These are phyloP conservation scores for Scyliorhinus canicula DNA, from an alignment of 2,797 vertebrate species.

Conservation along the genomic window DNA sequence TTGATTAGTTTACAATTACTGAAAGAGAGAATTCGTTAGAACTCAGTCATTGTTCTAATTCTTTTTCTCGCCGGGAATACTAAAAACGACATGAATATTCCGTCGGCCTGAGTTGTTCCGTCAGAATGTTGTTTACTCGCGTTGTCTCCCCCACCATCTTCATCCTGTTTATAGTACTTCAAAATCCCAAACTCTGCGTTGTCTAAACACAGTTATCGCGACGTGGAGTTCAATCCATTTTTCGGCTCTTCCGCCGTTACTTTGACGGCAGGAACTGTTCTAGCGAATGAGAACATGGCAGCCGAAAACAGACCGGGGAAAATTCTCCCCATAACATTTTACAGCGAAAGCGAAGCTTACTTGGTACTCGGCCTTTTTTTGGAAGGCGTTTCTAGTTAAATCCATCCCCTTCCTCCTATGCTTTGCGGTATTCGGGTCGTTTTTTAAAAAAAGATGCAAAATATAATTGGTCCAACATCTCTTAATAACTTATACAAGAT, in stretches of 20 bases:
- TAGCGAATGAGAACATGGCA: background rate
- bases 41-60: background rate
- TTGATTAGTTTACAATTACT: background rate
- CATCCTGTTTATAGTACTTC: background rate
- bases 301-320: background rate
- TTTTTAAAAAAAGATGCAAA: background rate
- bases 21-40: background rate
- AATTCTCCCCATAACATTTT: background rate
- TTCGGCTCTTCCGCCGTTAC: background rate
- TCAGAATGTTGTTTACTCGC: background rate
- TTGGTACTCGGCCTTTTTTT: background rate
- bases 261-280: background rate
- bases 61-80: background rate
- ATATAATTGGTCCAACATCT: background rate
- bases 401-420: background rate
- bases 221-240: too few species aligned
- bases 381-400: background rate
- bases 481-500: background rate
- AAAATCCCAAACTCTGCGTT: too few species aligned
- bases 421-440: too few species aligned
- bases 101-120: background rate
- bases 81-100: background rate
- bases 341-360: background rate
- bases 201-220: background rate
- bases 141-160: background rate